Evolutionary conservation across 2,888 invertebrate species (phyloP).

Genomic region (Cryptophagus acutangulus): DNA sequence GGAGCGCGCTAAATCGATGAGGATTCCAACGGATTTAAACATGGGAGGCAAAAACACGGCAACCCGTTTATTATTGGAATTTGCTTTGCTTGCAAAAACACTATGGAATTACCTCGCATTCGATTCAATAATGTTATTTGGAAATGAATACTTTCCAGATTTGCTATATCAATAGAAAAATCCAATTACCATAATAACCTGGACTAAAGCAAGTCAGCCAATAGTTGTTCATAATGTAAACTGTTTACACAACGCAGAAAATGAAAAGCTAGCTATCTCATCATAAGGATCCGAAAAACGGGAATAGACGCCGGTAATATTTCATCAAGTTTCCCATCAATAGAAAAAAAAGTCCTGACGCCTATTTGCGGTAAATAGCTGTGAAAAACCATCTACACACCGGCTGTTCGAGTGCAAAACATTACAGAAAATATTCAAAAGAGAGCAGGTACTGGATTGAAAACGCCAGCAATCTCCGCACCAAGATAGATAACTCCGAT

Average conservation of each 20-base stretch:
- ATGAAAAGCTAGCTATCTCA: too few relatives aligned
- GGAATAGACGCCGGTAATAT: too few relatives aligned
- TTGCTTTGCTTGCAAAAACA: slow-evolving; percentile 26
- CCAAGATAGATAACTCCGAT: slow-evolving; percentile 35
- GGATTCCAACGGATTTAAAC: slow-evolving; percentile 27
- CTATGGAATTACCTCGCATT: slow-evolving; percentile 20
- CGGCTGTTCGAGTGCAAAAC: neutral
- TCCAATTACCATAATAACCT: slow-evolving; percentile 6
- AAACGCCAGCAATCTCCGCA: slow-evolving; percentile 31
- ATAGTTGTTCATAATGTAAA: too few relatives aligned
- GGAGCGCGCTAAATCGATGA: slow-evolving; percentile 27
- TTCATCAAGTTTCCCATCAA: too few relatives aligned
- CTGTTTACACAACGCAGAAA: too few relatives aligned
- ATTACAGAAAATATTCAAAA: slow-evolving; percentile 17
- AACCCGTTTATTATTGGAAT: slow-evolving; percentile 25
- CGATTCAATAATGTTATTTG: slow-evolving; percentile 22
- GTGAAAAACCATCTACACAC: slow-evolving; percentile 5
- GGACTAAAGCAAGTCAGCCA: slow-evolving; percentile 3
- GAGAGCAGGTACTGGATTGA: slow-evolving; percentile 17
- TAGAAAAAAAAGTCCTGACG: too few relatives aligned
- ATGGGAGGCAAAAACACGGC: slow-evolving; percentile 23
- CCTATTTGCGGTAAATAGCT: slow-evolving; percentile 6
- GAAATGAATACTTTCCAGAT: slow-evolving; percentile 17
- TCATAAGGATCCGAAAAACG: too few relatives aligned
- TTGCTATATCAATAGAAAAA: slow-evolving; percentile 8